Evolutionary conservation across 2,888 invertebrate genomes (phyloP), one percentile per base, ranked within the genome.

Genomic region (Caenorhabditis sp.): DNA sequence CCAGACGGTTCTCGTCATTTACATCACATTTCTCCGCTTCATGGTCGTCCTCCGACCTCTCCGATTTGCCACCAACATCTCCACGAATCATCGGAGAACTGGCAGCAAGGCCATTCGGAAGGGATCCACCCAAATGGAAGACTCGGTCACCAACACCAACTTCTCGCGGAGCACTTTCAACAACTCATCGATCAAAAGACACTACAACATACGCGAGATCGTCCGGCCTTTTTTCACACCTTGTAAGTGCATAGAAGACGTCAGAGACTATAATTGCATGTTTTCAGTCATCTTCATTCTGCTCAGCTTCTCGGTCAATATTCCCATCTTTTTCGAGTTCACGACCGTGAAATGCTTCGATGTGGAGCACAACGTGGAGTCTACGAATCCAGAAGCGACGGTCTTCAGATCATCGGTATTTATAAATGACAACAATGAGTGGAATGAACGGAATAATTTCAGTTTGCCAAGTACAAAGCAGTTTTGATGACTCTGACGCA

Each of bases 1-100:
- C 26, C 79, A 86, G 86, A 88, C 88, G 3, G 78, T 87, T 62
- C 81, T 88, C 6, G 88, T 88, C 55, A 85, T 88, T 32, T 86
- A 84, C 78, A 87, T 88, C 50, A 83, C 88, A 15, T 82, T 86
- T 30, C 83, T 86, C 46, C 81, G 88, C 0, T 87, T 86, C 41
- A 80, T 88, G 58, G 88, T 88, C 13, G 86, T 88, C 11, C 56
- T 82, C 46, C 78, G 83, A 61, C 88, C 88, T 5, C 71, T 88
- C 43, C 78, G 85, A 63, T 88, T 83, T 55, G 85, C 87, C 27
- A 79, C 76, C 13, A 59, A 35, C 15, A 41, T 50, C 41, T 32
- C 48, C 22, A 53, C 63, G 22, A 58, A 56, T 30, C 70, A 70
- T 39, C 52, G 70, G 20, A 50, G 76, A 41, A 70, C 52, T 11